Evolutionary conservation across 2,113 vertebrate species (phyloP).

Genomic region (Cephalopterus ornatus): DNA sequence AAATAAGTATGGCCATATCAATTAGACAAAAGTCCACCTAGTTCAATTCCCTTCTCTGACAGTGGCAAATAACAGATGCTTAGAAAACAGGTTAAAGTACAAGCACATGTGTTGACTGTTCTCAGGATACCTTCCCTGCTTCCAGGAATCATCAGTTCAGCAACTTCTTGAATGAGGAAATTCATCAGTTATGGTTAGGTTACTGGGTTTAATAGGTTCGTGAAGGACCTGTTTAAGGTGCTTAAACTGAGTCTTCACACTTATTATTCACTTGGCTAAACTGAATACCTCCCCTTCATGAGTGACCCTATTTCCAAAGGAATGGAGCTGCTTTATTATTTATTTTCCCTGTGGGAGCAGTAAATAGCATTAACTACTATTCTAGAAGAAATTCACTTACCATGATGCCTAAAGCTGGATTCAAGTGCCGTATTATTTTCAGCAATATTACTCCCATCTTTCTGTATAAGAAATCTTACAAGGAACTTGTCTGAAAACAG

Average conservation of each 20-base stretch:
- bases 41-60: neutral
- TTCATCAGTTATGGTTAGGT: neutral
- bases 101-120: neutral
- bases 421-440: neutral
- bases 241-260: neutral
- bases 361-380: neutral
- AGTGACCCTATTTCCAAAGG: neutral
- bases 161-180: neutral
- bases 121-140: neutral
- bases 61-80: neutral
- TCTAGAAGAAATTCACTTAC: neutral
- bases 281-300: neutral
- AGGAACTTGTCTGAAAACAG: neutral
- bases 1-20: neutral
- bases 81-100: neutral
- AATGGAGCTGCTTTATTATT: neutral
- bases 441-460: neutral
- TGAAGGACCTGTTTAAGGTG: neutral
- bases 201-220: neutral
- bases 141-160: neutral
- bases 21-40: neutral
- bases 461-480: neutral
- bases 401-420: neutral
- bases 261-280: neutral
- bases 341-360: neutral